phyloP scores from a whole-genome alignment of 2,113 vertebrate genomes.

The Onychorhynchus coronatus region DNA sequence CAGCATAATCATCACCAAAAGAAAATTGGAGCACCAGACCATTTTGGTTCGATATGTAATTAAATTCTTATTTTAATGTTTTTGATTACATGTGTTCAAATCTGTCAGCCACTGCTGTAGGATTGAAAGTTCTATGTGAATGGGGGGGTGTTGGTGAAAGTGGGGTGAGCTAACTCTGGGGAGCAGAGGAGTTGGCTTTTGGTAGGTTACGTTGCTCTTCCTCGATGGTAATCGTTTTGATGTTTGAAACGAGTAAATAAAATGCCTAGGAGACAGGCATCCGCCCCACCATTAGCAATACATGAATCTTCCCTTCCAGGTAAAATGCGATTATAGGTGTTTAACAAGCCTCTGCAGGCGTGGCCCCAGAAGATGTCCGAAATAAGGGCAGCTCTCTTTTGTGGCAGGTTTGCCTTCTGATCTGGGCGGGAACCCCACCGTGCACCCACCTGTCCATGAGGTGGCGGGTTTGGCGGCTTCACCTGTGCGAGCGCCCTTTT shows the following conservation, averaged over 20 bases:
- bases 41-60: neutral
- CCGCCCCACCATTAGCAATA: too few relatives aligned
- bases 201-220: neutral
- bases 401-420: neutral
- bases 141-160: too few relatives aligned
- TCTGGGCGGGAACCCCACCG: neutral
- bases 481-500: neutral
- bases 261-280: neutral
- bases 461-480: neutral
- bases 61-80: neutral
- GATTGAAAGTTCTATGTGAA: rapidly evolving
- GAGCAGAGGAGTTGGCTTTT: neutral
- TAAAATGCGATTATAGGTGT: neutral
- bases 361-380: neutral
- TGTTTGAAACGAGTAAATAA: neutral
- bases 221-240: neutral
- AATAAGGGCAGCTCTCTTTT: neutral
- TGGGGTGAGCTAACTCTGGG: neutral
- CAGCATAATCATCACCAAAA: neutral
- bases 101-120: too few relatives aligned
- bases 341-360: neutral
- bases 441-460: neutral
- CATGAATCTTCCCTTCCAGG: neutral
- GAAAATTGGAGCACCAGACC: neutral
- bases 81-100: neutral